Evolutionary conservation across 2,797 vertebrate species (phyloP).

Genomic region (Stomatorhinus walkeri): DNA sequence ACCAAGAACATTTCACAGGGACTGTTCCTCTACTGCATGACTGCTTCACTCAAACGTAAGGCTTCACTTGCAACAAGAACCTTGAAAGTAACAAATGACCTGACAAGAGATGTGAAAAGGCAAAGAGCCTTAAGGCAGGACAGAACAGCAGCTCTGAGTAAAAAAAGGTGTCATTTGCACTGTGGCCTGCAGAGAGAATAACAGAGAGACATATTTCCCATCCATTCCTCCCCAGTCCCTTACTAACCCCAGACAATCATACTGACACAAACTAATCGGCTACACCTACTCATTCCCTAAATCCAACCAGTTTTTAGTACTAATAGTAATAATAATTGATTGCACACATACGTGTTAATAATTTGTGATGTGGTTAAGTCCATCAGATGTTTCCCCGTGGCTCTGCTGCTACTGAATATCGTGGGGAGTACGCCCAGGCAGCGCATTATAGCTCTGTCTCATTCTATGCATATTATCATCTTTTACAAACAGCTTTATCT

Average conservation of each 20-base stretch:
- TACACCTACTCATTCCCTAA: constrained; percentile 4
- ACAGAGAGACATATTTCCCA: constrained; percentile 38
- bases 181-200: constrained; percentile 39
- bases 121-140: constrained; percentile 12
- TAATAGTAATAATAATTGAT: background rate
- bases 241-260: constrained; percentile 24
- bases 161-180: constrained; percentile 39
- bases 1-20: background rate
- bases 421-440: background rate
- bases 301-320: background rate
- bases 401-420: background rate
- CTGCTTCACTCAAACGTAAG: constrained; percentile 8
- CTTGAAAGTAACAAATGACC: constrained; percentile 2
- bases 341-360: background rate
- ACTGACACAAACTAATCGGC: constrained; percentile 19
- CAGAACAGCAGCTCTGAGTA: background rate
- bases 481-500: background rate
- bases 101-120: background rate
- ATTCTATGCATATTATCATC: background rate
- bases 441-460: background rate
- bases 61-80: background rate
- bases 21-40: background rate
- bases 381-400: background rate
- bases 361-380: background rate
- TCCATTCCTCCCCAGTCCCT: constrained; percentile 24